Percentiles rank a stretch among this genome's conserved stretches.
Conservation (phyloP, 2,113 vertebrate genomes). For the Centrocercus urophasianus region DNA sequence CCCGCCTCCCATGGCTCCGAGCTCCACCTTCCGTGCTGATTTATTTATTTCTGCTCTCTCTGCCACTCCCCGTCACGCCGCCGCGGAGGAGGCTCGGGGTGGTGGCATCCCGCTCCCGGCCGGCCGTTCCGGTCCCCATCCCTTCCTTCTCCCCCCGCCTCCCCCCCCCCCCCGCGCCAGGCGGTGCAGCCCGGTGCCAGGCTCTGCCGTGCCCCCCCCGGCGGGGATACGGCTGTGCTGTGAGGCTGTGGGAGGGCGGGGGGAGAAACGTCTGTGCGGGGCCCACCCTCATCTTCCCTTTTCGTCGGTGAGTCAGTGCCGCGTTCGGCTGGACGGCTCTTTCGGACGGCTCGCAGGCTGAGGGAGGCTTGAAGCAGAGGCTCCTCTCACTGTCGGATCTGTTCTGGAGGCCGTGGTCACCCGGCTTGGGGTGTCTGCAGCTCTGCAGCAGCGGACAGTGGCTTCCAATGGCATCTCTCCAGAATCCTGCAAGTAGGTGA, state of each 20-base stretch:
- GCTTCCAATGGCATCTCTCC: not conserved
- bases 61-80: not conserved
- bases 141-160: no score
- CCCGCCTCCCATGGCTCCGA: no score
- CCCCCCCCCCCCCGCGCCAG: not conserved
- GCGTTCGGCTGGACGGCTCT: not conserved
- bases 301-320: not conserved
- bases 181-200: conserved; percentile 1
- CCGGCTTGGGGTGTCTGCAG: not conserved
- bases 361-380: not conserved
- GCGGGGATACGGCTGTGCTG: not conserved
- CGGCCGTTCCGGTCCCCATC: not conserved
- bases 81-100: not conserved
- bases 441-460: not conserved
- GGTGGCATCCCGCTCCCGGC: no score
- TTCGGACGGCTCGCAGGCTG: not conserved
- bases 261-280: not conserved
- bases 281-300: not conserved
- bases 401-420: not conserved
- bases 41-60: no score
- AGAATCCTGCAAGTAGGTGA: conserved; percentile 31
- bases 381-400: not conserved
- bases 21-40: no score
- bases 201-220: not conserved
- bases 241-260: not conserved